phyloP scores from a whole-genome alignment of 1,140 invertebrate species.

The Lepidurus arcticus region DNA sequence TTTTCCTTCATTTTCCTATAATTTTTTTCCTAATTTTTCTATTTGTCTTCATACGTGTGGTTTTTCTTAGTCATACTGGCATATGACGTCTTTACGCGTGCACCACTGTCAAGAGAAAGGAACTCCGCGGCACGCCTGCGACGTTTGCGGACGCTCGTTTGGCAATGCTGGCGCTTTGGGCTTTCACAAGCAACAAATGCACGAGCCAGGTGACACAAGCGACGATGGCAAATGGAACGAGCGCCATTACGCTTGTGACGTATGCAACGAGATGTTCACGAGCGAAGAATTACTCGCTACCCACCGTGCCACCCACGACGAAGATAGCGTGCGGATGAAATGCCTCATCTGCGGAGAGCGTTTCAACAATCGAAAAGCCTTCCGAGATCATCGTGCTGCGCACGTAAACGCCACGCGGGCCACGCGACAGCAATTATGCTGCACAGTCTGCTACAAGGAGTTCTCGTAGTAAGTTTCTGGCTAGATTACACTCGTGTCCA shows the following conservation, averaged over 20 bases:
- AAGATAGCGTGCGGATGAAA: conserved; percentile 8
- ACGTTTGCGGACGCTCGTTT: conserved; percentile 73
- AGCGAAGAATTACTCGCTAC: background rate
- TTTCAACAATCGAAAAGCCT: background rate
- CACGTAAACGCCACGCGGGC: conserved; percentile 16
- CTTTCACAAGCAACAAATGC: conserved; percentile 12
- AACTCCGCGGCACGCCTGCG: conserved; percentile 65
- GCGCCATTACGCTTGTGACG: conserved; percentile 84
- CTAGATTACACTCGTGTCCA: background rate
- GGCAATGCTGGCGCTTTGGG: conserved; percentile 44
- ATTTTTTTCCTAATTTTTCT: background rate
- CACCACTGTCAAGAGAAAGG: conserved; percentile 78
- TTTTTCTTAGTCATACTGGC: background rate
- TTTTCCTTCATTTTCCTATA: background rate
- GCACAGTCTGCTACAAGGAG: background rate
- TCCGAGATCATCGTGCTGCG: background rate
- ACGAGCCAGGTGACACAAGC: background rate
- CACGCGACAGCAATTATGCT: background rate
- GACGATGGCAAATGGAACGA: conserved; percentile 83
- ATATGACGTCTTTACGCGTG: conserved; percentile 46
- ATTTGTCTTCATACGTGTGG: background rate
- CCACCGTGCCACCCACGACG: conserved; percentile 8
- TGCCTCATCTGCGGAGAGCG: conserved; percentile 28
- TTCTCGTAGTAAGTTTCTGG: background rate
- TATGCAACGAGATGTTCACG: conserved; percentile 78